Evolutionary conservation across 1,140 invertebrate species (phyloP), one percentile per base, ranked within the genome.

Genomic region (Drosophila ficusphila): DNA sequence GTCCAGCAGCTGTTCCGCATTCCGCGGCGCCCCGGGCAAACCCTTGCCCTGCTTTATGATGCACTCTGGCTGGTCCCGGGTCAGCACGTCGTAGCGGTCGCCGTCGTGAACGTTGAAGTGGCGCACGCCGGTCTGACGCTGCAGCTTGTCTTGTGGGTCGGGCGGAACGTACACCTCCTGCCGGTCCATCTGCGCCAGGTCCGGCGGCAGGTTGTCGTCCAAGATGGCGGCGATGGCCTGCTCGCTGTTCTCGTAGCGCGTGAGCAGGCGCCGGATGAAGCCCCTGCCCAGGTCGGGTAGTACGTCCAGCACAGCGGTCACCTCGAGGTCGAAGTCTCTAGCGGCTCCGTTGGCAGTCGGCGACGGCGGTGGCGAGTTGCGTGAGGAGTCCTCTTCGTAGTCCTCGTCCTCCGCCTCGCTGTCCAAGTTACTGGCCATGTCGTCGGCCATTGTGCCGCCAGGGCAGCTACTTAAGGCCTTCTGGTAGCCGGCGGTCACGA

Each of bases 211-310:
- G 72, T 92, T 94, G 46, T 93, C 93, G 91, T 98, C 97, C 25
- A 98, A 90, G 42, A 98, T 92, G 38, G 95, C 95, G 91, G 96
- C 95, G 46, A 98, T 95, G 2, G 97, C 96, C 85, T 93, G 92
- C 69, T 95, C 95, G 21, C 94, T 92, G 82, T 95, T 95, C 27
- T 95, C 94, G 67, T 96, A 97, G 76, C 96, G 92, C 54, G 95
- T 92, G 8, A 98, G 92, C 81, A 97, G 96, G 82, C 94, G 93
- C 90, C 96, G 89, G 54, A 95, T 93, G 81, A 94, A 94, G 2
- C 93, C 96, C 81, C 95, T 95, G 1, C 96, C 96, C 44, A 97
- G 92, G 90, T 97, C 93, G 16, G 95, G 95, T 16, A 98, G 92
- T 52, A 97, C 94, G 83, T 98, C 96, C 82, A 90, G 48, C 23